These are phyloP conservation scores for Marasmarcha lunaedactyla DNA, from an alignment of 2,888 invertebrate genomes.

Conservation along the genomic window DNA sequence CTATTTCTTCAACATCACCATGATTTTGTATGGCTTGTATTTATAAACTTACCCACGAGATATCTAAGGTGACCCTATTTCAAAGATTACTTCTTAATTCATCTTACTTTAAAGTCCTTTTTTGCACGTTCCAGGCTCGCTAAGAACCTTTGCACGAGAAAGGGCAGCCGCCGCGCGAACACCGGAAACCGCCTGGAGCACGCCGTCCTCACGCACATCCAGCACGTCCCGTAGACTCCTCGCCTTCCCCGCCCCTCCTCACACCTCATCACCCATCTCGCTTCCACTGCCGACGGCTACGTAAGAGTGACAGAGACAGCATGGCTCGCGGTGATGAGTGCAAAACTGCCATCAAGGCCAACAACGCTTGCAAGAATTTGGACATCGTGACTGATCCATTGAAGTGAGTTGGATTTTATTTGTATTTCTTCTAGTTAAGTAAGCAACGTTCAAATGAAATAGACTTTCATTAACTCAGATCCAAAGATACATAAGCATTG, in stretches of 20 bases:
- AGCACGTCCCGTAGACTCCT: constrained; percentile 83
- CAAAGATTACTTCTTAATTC: too few relatives aligned
- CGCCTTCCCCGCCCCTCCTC: constrained; percentile 11
- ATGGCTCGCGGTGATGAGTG: constrained; percentile 67
- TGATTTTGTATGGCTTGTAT: too few relatives aligned
- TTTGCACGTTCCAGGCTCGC: constrained; percentile 84
- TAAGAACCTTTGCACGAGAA: constrained; percentile 83
- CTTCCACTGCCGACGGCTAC: constrained; percentile 35
- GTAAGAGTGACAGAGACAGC: constrained; percentile 28
- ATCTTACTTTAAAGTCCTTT: too few relatives aligned
- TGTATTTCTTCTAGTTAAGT: too few relatives aligned
- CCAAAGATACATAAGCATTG: too few relatives aligned
- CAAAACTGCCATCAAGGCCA: constrained; percentile 54
- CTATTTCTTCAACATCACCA: too few relatives aligned
- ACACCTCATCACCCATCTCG: constrained; percentile 30
- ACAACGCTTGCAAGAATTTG: constrained; percentile 48
- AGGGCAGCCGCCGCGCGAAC: constrained; percentile 88
- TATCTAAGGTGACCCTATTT: too few relatives aligned
- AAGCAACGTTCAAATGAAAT: too few relatives aligned
- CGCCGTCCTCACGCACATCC: constrained; percentile 83
- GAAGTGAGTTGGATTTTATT: constrained; percentile 35
- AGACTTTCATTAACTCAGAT: too few relatives aligned
- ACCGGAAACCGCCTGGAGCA: constrained; percentile 88
- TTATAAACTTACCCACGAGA: too few relatives aligned
- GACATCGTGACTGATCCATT: constrained; percentile 41